phyloP scores from a whole-genome alignment of 2,113 vertebrate species.

The Passer montanus region DNA sequence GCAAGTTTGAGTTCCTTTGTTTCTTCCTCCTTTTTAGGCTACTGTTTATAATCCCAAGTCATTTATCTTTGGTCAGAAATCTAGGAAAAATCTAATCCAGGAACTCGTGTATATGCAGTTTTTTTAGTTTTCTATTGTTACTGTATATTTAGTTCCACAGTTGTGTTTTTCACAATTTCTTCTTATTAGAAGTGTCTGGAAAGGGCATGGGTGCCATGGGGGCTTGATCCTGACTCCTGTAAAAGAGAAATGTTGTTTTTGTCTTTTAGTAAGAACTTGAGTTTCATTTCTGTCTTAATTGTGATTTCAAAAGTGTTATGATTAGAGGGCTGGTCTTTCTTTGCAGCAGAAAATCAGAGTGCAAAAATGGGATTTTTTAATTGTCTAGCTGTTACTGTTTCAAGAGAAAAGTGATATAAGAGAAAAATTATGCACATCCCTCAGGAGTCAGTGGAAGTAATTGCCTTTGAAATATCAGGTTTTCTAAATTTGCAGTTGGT shows the following conservation, averaged over 20 bases:
- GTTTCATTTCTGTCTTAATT: neutral
- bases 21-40: neutral
- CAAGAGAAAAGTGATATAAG: neutral
- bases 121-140: neutral
- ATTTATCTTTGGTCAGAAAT: neutral
- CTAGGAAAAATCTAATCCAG: neutral
- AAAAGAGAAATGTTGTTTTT: neutral
- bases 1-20: neutral
- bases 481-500: neutral
- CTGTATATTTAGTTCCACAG: neutral
- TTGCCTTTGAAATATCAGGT: neutral
- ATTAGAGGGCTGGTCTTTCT: neutral
- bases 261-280: neutral
- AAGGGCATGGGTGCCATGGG: neutral
- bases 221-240: neutral
- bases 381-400: neutral
- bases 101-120: neutral
- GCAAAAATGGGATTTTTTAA: neutral
- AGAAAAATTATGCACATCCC: neutral
- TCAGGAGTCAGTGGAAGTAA: neutral
- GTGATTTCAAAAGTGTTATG: neutral
- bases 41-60: neutral
- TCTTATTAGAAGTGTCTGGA: neutral
- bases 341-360: neutral
- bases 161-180: neutral